Evolutionary conservation across 1,140 invertebrate species (phyloP).

Genomic region (Doryteuthis pealeii): DNA sequence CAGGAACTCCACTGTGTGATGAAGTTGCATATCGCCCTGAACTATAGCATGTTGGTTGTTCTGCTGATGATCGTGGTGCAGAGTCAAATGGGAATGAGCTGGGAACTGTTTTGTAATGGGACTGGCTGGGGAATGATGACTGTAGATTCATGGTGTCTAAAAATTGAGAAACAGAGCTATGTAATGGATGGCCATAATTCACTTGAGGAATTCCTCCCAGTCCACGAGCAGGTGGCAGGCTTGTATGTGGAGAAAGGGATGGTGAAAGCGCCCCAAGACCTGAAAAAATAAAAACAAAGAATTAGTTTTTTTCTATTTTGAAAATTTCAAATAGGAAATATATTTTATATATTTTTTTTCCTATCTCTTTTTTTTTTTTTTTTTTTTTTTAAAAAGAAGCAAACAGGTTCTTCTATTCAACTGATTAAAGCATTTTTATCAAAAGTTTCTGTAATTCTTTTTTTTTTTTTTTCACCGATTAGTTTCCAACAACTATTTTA

Average conservation of each 20-base stretch:
- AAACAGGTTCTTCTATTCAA: too few species aligned
- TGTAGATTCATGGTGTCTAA: constrained; percentile 35
- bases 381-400: too few species aligned
- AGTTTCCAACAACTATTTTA: too few species aligned
- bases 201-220: constrained; percentile 32
- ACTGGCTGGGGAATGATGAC: constrained; percentile 26
- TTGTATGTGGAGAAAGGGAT: constrained; percentile 28
- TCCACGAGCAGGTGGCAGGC: constrained; percentile 25
- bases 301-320: too few species aligned
- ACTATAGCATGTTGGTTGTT: constrained; percentile 11
- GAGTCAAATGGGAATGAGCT: constrained; percentile 32
- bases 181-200: constrained; percentile 37
- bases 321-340: too few species aligned
- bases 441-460: too few species aligned
- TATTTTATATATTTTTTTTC: too few species aligned
- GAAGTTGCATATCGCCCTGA: constrained; percentile 3
- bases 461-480: too few species aligned
- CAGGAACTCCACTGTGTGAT: constrained; percentile 14
- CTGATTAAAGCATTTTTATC: too few species aligned
- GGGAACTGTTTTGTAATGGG: constrained; percentile 36
- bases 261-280: constrained; percentile 36
- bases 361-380: too few species aligned
- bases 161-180: constrained; percentile 31
- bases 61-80: constrained; percentile 9
- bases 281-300: constrained; percentile 29